Evolutionary conservation across 2,888 invertebrate species (phyloP), one percentile per base, ranked within the genome.

Genomic region (Eulithis testata): DNA sequence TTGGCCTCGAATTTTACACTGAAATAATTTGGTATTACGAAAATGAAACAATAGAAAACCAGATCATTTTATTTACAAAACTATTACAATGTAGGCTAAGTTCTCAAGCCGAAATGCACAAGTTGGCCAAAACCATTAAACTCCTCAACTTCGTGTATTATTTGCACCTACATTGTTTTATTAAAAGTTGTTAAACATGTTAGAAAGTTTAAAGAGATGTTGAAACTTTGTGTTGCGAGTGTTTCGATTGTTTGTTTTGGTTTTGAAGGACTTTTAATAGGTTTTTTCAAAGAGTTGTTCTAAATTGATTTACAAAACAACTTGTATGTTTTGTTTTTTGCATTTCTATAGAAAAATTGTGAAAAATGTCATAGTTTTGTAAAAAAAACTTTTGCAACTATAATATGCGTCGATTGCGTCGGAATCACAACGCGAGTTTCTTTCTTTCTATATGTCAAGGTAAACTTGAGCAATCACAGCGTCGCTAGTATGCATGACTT

Each of bases 211-310:
- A 12, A 44, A 57, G 51, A 62, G 63, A 66, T 68, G 65, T 65
- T 55, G 60, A 65, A 69, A 72, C 66, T 69, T 71, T 59, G 60
- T 63, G 66, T 59, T 40, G 53, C 37, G 36, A 65, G 60, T 59
- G 52, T 67, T 72, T 65, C 69, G 65, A 54, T 55, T 53, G 60
- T 65, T 59, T 68, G 43, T 57, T 65, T 70, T 55, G 49, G 63
- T 65, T 72, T 63, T 59, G 66, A 69, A 61, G 56, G 61, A 56
- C 67, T 73, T 68, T 67, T 70, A 63, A 70, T 70, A 68, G 68
- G 69, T 68, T 70, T 69, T 65, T 63, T 60, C 62, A 67, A 65
- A 54, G 54, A 73, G 51, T 69, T 54, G 60, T 57, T 54, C 58
- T 45, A 66, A 68, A 70, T 72, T 66, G 67, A 70, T 69, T 65